Evolutionary conservation across 2,888 invertebrate genomes (phyloP).

Genomic region (Ophioninae sp.): DNA sequence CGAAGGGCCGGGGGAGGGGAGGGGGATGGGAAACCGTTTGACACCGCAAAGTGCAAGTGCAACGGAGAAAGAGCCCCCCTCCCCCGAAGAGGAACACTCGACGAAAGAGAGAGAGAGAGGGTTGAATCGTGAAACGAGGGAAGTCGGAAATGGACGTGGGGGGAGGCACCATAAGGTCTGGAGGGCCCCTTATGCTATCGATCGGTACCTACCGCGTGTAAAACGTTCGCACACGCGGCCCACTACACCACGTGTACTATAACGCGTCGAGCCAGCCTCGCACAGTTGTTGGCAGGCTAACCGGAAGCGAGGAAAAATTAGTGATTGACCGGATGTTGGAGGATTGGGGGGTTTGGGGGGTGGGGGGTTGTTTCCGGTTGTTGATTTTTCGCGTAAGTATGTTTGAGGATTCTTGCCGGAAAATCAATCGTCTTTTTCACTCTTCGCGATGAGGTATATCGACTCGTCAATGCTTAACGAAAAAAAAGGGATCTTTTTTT

Average conservation of each 20-base stretch:
- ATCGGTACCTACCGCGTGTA: conserved; percentile 73
- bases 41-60: conserved; percentile 44
- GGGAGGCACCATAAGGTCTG: conserved; percentile 77
- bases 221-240: conserved; percentile 56
- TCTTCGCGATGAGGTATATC: too few species aligned
- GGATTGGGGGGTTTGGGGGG: too few species aligned
- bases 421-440: too few species aligned
- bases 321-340: too few species aligned
- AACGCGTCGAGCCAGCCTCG: background rate
- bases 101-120: conserved; percentile 47
- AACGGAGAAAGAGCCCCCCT: conserved; percentile 53
- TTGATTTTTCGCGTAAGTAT: too few species aligned
- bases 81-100: conserved; percentile 44
- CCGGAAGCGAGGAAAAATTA: background rate
- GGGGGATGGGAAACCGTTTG: conserved; percentile 31
- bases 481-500: too few species aligned
- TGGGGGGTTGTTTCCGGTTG: conserved; percentile 3
- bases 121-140: conserved; percentile 55
- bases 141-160: conserved; percentile 68
- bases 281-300: conserved; percentile 16
- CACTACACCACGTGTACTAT: conserved; percentile 58
- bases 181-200: conserved; percentile 77
- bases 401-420: too few species aligned
- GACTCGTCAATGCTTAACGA: too few species aligned
- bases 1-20: conserved; percentile 26